Percentiles rank a stretch among this genome's conserved stretches.
These are phyloP conservation scores for Syngnathus rostellatus DNA, from an alignment of 2,797 vertebrate species.

Conservation along the genomic window DNA sequence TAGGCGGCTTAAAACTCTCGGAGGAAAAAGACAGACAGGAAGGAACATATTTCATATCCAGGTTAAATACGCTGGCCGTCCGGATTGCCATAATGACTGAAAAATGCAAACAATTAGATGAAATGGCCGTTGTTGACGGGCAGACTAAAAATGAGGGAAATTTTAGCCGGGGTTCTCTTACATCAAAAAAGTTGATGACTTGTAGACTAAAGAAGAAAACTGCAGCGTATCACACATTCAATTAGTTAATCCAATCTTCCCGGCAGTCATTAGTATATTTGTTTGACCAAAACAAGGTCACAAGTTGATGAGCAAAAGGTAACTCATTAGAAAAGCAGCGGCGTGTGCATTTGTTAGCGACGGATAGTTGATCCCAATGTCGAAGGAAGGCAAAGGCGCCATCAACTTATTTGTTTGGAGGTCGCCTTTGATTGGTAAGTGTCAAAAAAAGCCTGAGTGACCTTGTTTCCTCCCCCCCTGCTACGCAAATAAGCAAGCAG, in stretches of 20 bases:
- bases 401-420: slow-evolving; percentile 64
- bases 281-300: slow-evolving; percentile 69
- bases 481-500: slow-evolving; percentile 52
- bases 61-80: slow-evolving; percentile 69
- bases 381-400: slow-evolving; percentile 52
- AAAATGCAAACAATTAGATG: slow-evolving; percentile 33
- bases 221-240: slow-evolving; percentile 49
- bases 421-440: slow-evolving; percentile 65
- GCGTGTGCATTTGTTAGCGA: slow-evolving; percentile 63
- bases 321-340: slow-evolving; percentile 59
- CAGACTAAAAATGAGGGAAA: not conserved
- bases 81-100: slow-evolving; percentile 29
- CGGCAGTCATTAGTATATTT: slow-evolving; percentile 60
- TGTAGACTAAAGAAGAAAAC: slow-evolving; percentile 19
- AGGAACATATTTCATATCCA: slow-evolving; percentile 74
- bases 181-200: not conserved
- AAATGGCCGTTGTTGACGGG: slow-evolving; percentile 16
- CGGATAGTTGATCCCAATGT: slow-evolving; percentile 65
- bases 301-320: slow-evolving; percentile 53
- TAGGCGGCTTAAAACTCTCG: slow-evolving; percentile 72
- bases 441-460: slow-evolving; percentile 59
- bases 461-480: slow-evolving; percentile 54
- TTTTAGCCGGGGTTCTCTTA: not conserved
- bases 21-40: slow-evolving; percentile 71
- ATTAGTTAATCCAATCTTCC: slow-evolving; percentile 56